Base-by-base conservation (phyloP, 2,113 vertebrate genomes). In the Pagrus major region DNA sequence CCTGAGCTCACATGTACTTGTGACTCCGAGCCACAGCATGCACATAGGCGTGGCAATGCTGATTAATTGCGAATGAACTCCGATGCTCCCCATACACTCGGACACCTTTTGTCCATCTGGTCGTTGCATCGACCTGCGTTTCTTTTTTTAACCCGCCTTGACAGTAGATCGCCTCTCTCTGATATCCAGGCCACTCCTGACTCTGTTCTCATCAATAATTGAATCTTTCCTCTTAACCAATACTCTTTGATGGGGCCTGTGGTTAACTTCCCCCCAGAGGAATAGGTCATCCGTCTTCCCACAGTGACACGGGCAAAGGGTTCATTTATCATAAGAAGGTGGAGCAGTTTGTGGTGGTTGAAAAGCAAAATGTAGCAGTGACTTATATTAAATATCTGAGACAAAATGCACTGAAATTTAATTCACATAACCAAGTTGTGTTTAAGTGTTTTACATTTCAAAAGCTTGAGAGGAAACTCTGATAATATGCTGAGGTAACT, bases 181-280 rank as follows among this genome's bases (percentile, higher is more conserved):
- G 66, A 77, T 81, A 79, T 80, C 68, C 60, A 60, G 59, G 60
- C 69, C 84, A 59, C 77, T 78, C 81, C 59, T 58, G 66, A 76
- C 61, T 88, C 59, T 72, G 59, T 84, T 72, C 63, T 80, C 80
- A 85, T 91, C 42, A 76, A 90, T 87, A 86, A 91, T 91, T 90
- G 33, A 92, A 52, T 11, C 6, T 3, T 46, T 67, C 63, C 83
- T 90, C 81, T 87, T 88, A 79, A 83, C 81, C 83, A 77, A 21
- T 65, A 68, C 44, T 42, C 78, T 83, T 76, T 88, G 79, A 90
- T 75, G 84, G 83, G 73, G 14, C 55, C 70, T 59, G 83, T 82
- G 80, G 85, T 92, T 85, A 83, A 85, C 69, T 63, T 68, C 59
- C 71, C n/a, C 82, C 25, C 37, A 31, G 71, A 46, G 85, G 81